Percentiles rank a stretch among this genome's conserved stretches.
Evolutionary conservation across 2,888 invertebrate species (phyloP).

Genomic region (Drosophila affinis): DNA sequence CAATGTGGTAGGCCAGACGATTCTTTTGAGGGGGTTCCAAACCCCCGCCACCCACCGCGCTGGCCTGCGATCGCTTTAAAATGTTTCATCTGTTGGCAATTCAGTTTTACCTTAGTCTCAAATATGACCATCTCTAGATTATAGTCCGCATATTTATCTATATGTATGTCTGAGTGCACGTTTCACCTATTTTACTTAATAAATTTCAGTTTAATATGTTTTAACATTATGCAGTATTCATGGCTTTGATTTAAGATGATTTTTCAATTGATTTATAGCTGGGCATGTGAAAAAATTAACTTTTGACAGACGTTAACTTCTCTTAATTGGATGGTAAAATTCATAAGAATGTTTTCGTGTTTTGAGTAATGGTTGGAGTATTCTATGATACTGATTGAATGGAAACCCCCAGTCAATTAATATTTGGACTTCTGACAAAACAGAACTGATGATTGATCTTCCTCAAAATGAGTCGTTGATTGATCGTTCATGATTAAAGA

Average conservation of each 20-base stretch:
- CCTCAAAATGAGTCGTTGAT: neutral
- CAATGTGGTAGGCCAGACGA: slow-evolving; percentile 60
- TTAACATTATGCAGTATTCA: slow-evolving; percentile 1
- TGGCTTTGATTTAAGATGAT: no score
- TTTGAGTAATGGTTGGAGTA: neutral
- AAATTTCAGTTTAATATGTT: slow-evolving; percentile 50
- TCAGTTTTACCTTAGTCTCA: slow-evolving; percentile 40
- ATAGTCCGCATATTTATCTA: slow-evolving; percentile 32
- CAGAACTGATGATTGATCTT: neutral
- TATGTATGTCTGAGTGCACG: slow-evolving; percentile 20
- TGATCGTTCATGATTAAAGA: neutral
- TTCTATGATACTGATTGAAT: neutral
- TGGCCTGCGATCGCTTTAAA: slow-evolving; percentile 31
- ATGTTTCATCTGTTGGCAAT: slow-evolving; percentile 24
- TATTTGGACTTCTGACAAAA: neutral
- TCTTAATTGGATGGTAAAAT: neutral
- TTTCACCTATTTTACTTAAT: slow-evolving; percentile 53
- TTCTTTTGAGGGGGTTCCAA: slow-evolving; percentile 24
- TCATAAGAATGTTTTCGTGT: neutral
- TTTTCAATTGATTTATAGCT: no score
- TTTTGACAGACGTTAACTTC: neutral
- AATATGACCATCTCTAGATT: slow-evolving; percentile 22
- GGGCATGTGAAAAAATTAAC: no score
- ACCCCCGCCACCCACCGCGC: slow-evolving; percentile 29
- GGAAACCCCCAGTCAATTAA: neutral